Evolutionary conservation across 2,797 vertebrate genomes (phyloP).

Genomic region (Naso thynnoides): DNA sequence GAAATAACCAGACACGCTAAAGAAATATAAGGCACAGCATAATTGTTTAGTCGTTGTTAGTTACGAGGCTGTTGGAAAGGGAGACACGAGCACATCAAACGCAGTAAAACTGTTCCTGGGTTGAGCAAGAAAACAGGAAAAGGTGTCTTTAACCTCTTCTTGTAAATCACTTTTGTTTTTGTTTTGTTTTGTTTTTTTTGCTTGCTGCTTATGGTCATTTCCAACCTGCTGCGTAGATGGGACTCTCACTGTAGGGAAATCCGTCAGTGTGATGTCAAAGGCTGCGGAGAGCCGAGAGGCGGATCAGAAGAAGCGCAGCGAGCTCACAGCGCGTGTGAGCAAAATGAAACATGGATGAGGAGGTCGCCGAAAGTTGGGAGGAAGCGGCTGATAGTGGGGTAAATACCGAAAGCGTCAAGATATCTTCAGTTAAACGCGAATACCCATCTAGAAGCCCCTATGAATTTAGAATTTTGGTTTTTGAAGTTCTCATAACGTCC

Average conservation of each 20-base stretch:
- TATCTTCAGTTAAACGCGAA: accelerated
- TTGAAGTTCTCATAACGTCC: constrained; percentile 16
- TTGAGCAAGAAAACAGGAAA: too few species aligned
- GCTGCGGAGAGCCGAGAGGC: constrained; percentile 42
- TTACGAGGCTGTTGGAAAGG: too few species aligned
- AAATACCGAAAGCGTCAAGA: constrained; percentile 55
- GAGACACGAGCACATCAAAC: too few species aligned
- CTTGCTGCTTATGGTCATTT: too few species aligned
- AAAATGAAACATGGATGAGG: constrained; percentile 94
- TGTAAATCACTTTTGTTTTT: too few species aligned
- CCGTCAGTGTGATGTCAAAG: constrained; percentile 68
- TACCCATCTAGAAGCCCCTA: accelerated
- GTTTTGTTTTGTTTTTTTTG: too few species aligned
- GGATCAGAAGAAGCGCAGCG: constrained; percentile 58
- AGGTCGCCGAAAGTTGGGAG: constrained; percentile 95
- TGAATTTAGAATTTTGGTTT: accelerated
- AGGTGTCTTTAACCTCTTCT: background rate
- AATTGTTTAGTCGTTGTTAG: too few species aligned
- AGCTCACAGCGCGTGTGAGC: constrained; percentile 68
- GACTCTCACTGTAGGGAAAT: constrained; percentile 31
- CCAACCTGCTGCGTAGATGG: background rate
- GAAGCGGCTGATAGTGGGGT: constrained; percentile 94
- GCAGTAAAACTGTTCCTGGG: too few species aligned
- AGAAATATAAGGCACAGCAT: too few species aligned
- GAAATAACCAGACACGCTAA: too few species aligned